Evolutionary conservation across 2,888 invertebrate genomes (phyloP).

Genomic region (Aphidoletes aphidimyza): DNA sequence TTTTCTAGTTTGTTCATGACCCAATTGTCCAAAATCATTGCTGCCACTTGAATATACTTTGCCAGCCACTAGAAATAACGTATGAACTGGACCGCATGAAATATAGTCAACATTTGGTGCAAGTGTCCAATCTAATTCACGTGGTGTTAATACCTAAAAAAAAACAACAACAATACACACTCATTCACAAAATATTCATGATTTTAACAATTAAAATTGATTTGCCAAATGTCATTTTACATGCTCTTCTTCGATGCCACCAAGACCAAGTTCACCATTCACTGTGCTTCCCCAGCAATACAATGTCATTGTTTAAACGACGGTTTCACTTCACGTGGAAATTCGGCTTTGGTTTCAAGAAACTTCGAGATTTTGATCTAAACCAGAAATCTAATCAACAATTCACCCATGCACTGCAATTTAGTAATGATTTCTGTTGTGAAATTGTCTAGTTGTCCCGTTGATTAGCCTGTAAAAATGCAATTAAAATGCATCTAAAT

Average conservation of each 20-base stretch:
- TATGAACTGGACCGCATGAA: conserved; percentile 86
- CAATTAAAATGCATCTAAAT: too few relatives aligned
- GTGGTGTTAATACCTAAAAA: conserved; percentile 67
- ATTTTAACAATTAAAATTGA: neutral
- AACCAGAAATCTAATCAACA: neutral
- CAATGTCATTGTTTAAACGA: conserved; percentile 67
- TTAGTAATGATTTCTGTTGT: neutral
- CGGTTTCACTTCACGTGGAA: neutral
- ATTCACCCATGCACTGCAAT: neutral
- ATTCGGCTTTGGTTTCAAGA: neutral
- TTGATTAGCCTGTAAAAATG: too few relatives aligned
- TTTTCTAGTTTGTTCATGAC: conserved; percentile 75
- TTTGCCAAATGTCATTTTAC: conserved; percentile 59
- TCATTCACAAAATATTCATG: conserved; percentile 46
- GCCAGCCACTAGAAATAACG: conserved; percentile 79
- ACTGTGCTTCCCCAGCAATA: conserved; percentile 82
- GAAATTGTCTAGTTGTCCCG: too few relatives aligned
- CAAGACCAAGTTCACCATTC: conserved; percentile 82
- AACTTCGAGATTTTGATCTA: neutral
- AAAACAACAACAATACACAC: conserved; percentile 54
- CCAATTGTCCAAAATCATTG: conserved; percentile 93
- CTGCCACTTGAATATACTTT: conserved; percentile 90
- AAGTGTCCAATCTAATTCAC: conserved; percentile 72
- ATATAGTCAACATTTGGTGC: conserved; percentile 69
- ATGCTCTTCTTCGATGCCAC: conserved; percentile 79